Base-by-base conservation (phyloP, 2,797 vertebrate genomes). In the Pygocentrus nattereri region DNA sequence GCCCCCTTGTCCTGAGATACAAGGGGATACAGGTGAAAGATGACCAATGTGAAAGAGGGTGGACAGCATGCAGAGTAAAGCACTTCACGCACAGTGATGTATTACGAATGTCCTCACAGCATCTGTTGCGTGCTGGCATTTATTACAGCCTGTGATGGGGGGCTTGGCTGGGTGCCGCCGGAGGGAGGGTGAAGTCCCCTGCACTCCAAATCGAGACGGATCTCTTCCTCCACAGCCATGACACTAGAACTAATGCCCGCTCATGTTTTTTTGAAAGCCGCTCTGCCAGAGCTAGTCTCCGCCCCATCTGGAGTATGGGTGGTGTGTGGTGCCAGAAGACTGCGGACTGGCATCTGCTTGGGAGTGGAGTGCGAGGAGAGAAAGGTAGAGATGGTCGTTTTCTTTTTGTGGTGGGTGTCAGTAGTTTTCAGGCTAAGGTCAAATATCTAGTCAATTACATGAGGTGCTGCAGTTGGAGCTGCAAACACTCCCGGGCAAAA, bases 121-220 rank as follows among this genome's bases (percentile, higher is more conserved):
- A 93, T 94, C 93, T 93, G 92, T 87, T 92, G 85, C 88, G 86
- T 79, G 75, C 86, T 92, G 90, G 89, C 91, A 92, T 91, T 91
- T 91, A 91, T 91, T 89, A 86, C 83, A 81, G 18, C 18, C 69
- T 18, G 72, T 81, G 80, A 50, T 10, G 87, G 87, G 88, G 85
- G 85, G 86, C 74, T 50, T 92, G 92, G 91, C 88, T 79, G 71
- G 85, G 83, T 49, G 70, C 87, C 89, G 88, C 88, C 76, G 86
- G 86, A 86, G 82, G 85, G 81, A 82, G 80, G 79, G 82, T 58
- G 65, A 64, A 78, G 80, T 73, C 56, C 61, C 38, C 62, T 56
- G 34, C 81, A 34, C 50, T 81, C 64, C 85, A 86, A 82, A 84
- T 83, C 58, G 44, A 84, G 86, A 86, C 62, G 38, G 74, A 85